These are phyloP conservation scores for Cololabis saira DNA, from an alignment of 2,113 vertebrate species.

Conservation along the genomic window DNA sequence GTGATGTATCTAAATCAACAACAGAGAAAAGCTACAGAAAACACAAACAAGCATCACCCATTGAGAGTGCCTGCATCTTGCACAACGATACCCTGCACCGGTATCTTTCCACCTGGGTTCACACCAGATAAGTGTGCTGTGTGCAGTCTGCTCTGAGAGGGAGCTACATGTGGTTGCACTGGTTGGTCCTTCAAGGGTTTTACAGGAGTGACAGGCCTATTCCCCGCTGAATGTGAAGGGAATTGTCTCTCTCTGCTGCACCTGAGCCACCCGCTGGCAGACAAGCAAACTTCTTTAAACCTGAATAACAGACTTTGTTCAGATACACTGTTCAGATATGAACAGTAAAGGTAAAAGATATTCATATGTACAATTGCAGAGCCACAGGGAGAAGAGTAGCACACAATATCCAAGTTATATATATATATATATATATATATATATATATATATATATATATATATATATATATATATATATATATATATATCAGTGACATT, in stretches of 20 bases:
- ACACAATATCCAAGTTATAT: neutral
- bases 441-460: too few species aligned
- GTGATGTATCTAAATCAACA: conserved; percentile 11
- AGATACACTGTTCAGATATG: neutral
- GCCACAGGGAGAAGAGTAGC: neutral
- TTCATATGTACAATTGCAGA: conserved; percentile 19
- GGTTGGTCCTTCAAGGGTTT: conserved; percentile 61
- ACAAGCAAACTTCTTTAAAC: conserved; percentile 45
- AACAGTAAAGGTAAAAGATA: neutral
- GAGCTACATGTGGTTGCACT: conserved; percentile 62
- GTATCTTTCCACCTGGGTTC: conserved; percentile 48
- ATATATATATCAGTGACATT: too few species aligned
- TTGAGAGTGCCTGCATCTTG: conserved; percentile 28
- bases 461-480: too few species aligned
- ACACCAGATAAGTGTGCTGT: conserved; percentile 47
- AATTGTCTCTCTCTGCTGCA: conserved; percentile 73
- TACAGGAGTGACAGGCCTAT: conserved; percentile 71
- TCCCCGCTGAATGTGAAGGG: conserved; percentile 58
- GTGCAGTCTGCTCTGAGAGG: conserved; percentile 7
- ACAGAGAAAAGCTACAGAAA: conserved; percentile 1
- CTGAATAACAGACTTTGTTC: conserved; percentile 50
- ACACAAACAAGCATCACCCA: conserved; percentile 12
- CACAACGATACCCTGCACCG: conserved; percentile 21
- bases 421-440: too few species aligned
- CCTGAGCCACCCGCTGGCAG: conserved; percentile 60